Conservation (phyloP, 1,140 invertebrate species). For the Ladona fulva region DNA sequence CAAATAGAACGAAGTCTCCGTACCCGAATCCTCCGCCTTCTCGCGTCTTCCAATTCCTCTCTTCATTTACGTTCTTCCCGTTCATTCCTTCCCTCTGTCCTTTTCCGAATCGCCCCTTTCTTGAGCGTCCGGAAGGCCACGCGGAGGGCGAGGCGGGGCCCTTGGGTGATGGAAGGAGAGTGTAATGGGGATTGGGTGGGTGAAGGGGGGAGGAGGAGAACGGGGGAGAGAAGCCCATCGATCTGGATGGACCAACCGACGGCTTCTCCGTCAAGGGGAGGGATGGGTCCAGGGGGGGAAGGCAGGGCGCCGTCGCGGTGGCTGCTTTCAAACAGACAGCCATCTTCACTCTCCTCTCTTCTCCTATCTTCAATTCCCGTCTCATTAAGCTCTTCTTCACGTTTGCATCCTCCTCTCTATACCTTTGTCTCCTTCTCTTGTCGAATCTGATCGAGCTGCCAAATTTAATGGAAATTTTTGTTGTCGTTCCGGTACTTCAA, state of each 20-base stretch:
- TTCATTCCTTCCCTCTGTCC: neutral
- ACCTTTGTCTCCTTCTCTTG: neutral
- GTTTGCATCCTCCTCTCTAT: neutral
- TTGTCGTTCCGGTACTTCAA: too few species aligned
- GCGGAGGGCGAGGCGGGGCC: constrained; percentile 14
- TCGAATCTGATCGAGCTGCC: neutral
- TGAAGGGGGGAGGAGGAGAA: constrained; percentile 11
- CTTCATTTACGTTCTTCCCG: neutral
- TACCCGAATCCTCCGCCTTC: too few species aligned
- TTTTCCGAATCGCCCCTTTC: too few species aligned
- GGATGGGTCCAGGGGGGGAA: constrained; percentile 37
- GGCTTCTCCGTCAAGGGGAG: constrained; percentile 28
- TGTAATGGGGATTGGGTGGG: neutral
- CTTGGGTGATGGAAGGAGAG: too few species aligned
- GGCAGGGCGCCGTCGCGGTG: constrained; percentile 40
- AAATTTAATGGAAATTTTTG: neutral
- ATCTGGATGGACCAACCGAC: neutral
- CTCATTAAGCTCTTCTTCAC: neutral
- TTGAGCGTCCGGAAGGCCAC: constrained; percentile 20
- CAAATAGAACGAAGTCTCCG: too few species aligned
- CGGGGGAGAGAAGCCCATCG: neutral
- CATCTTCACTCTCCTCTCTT: constrained; percentile 32
- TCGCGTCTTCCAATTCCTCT: too few species aligned
- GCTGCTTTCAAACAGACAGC: constrained; percentile 30
- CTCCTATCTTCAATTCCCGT: constrained; percentile 33